Base-by-base conservation (phyloP, 2,797 vertebrate species). In the Falco novaeseelandiae region DNA sequence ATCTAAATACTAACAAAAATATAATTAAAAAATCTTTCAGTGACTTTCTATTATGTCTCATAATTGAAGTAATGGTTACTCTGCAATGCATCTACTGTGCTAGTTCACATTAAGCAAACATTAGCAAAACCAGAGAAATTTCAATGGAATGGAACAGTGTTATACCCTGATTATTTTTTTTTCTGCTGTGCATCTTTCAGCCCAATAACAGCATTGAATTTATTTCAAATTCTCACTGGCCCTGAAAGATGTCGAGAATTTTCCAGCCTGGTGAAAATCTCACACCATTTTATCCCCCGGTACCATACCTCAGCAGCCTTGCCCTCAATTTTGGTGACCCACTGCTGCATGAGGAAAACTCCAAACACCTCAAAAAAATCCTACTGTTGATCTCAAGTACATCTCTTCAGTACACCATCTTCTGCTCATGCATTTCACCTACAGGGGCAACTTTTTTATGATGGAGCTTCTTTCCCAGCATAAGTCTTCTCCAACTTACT, bases 91-190 rank as follows among this genome's bases (percentile, higher is more conserved):
- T 66, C 85, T 86, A 78, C 71, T 80, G 14, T 34, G 18, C 44
- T 83, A 84, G 51, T 77, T 82, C 58, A 90, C 38, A 91, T 89
- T 91, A 94, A 84, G 58, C 51, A 94, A 96, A 73, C 66, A 77
- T 83, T 94, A 97, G 55, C 73, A 95, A 93, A 95, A 74, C 1
- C 34, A 88, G 58, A 88, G 27, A 81, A 34, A 87, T 87, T 69
- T 95, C 66, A 86, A 27, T 63, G 34, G 29, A 95, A 92, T 51
- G 17, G 13, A 88, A 69, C 9, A 34, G 14, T 27, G 4, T 76
- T 58, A 48, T 16, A 62, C 1, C 2, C 17, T 38, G 30, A 25
- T 61, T 42, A 14, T 10, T 10, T 25, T 38, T n/a, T 46, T 42
- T 44, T 20, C n/a, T 52, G 2, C 9, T 80, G 16, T 54, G 25